phyloP scores from a whole-genome alignment of 2,113 vertebrate species.

The Oxygymnocypris stewartii region DNA sequence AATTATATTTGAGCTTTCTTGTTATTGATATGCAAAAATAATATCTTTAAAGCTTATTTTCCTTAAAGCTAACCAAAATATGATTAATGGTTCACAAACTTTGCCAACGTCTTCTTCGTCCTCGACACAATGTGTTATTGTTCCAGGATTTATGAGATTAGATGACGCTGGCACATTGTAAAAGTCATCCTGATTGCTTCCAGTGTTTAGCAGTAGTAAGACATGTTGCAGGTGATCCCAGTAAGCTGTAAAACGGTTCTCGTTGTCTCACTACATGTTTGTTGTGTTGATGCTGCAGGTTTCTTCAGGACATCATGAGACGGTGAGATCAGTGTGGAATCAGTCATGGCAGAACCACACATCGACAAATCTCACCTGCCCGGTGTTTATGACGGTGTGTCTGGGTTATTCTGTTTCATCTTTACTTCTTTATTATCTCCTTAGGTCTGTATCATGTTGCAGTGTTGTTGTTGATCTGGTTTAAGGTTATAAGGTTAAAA shows the following conservation, averaged over 20 bases:
- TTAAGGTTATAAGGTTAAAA: too few species aligned
- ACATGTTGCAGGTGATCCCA: not conserved
- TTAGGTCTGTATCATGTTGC: not conserved
- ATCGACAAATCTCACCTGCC: slow-evolving; percentile 59
- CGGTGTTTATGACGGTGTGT: slow-evolving; percentile 54
- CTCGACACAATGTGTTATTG: slow-evolving; percentile 12
- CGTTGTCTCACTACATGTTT: not conserved
- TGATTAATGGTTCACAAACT: not conserved
- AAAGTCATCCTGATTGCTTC: not conserved
- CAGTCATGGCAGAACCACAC: slow-evolving; percentile 54
- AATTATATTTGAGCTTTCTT: too few species aligned
- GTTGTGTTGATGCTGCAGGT: slow-evolving; percentile 4
- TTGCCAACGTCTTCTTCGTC: not conserved
- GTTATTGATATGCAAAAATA: too few species aligned
- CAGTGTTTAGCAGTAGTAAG: not conserved
- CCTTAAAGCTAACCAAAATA: not conserved
- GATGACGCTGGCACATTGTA: not conserved
- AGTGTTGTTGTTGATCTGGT: too few species aligned
- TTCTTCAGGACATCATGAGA: slow-evolving; percentile 28
- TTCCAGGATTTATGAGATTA: slow-evolving; percentile 30
- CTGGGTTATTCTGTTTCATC: not conserved
- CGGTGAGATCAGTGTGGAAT: slow-evolving; percentile 9
- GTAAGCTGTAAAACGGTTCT: not conserved
- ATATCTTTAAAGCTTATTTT: not conserved
- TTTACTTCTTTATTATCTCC: not conserved